Conservation (phyloP, 2,113 vertebrate species). For the Myiopsitta monachus region DNA sequence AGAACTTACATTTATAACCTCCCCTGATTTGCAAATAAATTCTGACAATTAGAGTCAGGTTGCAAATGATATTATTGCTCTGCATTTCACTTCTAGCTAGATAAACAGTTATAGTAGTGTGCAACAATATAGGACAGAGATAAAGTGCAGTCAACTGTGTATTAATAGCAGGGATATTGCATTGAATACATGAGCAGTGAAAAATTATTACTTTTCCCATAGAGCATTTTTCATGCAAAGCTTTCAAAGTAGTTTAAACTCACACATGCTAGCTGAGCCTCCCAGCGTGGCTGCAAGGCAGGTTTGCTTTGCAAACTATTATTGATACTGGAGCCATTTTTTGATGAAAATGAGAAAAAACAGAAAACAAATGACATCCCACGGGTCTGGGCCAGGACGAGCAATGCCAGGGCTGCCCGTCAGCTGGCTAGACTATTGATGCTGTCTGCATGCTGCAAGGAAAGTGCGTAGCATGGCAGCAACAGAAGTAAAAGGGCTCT, state of each 20-base stretch:
- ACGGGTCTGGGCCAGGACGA: neutral
- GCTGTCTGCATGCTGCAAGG: neutral
- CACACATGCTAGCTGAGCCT: neutral
- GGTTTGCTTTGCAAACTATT: neutral
- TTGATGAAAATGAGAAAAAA: neutral
- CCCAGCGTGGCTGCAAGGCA: neutral
- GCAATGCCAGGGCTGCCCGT: neutral
- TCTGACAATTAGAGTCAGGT: slow-evolving; percentile 5
- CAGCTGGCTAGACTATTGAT: neutral
- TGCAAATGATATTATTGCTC: slow-evolving; percentile 21
- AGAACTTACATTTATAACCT: neutral
- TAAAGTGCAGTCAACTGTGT: slow-evolving; percentile 44
- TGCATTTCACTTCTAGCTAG: neutral
- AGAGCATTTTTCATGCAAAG: slow-evolving; percentile 1
- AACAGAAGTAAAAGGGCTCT: neutral
- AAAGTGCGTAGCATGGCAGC: fast-evolving
- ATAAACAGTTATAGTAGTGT: slow-evolving; percentile 8
- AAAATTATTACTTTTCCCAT: neutral
- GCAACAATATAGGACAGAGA: slow-evolving; percentile 24
- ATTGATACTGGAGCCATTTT: neutral
- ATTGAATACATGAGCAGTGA: slow-evolving; percentile 11
- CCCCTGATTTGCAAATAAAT: slow-evolving; percentile 4
- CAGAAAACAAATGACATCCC: neutral
- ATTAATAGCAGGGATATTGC: neutral
- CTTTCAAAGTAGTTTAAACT: neutral